phyloP scores from a whole-genome alignment of 1,140 invertebrate genomes.

The Phenacoccus solenopsis region DNA sequence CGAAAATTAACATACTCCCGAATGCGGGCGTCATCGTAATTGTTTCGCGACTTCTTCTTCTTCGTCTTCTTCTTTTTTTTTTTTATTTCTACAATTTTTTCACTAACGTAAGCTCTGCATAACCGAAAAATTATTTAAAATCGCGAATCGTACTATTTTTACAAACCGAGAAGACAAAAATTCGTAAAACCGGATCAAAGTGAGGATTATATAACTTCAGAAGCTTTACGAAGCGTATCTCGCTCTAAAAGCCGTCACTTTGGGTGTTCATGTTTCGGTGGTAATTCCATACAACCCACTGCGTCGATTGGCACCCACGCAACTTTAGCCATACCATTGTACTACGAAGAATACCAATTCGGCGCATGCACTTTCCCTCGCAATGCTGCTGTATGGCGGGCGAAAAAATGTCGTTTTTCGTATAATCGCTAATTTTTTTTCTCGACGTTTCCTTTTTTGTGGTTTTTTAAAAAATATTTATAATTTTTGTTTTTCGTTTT shows the following conservation, averaged over 20 bases:
- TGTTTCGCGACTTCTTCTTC: background rate
- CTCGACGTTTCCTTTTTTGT: background rate
- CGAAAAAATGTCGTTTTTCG: background rate
- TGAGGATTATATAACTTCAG: background rate
- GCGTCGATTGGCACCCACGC: constrained; percentile 14
- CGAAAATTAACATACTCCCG: constrained; percentile 6
- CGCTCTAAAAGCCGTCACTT: constrained; percentile 7
- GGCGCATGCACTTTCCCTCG: background rate
- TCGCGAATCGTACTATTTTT: too few relatives aligned
- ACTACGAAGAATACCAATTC: background rate
- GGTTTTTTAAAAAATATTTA: too few relatives aligned
- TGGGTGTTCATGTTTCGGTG: constrained; percentile 15
- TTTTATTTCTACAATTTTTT: background rate
- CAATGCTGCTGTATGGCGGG: background rate
- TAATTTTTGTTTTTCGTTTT: too few relatives aligned
- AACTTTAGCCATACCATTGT: constrained; percentile 16
- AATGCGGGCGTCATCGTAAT: constrained; percentile 4
- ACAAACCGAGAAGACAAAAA: background rate
- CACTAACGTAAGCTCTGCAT: background rate
- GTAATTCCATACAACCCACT: constrained; percentile 12
- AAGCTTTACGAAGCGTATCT: constrained; percentile 1
- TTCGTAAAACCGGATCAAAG: background rate
- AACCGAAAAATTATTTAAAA: background rate
- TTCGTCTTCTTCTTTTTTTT: background rate
- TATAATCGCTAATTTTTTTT: background rate